These are phyloP conservation scores for Acanthopagrus latus DNA, from an alignment of 2,797 vertebrate genomes.

Conservation along the genomic window DNA sequence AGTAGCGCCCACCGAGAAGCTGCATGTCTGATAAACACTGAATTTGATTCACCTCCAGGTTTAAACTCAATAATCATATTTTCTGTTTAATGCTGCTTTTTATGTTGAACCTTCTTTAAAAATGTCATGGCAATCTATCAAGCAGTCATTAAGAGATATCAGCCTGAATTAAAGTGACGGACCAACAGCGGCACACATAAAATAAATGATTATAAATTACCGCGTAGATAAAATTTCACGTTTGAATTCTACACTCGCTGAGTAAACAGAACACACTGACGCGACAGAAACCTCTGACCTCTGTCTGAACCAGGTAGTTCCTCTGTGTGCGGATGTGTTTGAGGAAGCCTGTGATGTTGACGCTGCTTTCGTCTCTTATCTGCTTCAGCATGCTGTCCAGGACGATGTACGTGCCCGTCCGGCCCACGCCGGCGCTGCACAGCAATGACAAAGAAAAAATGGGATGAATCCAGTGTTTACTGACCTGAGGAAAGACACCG, in stretches of 20 bases:
- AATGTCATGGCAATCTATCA: no score
- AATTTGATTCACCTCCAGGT: no score
- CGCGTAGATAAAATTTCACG: no score
- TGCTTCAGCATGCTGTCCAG: slow-evolving; percentile 98
- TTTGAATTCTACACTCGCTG: no score
- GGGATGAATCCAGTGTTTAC: background rate
- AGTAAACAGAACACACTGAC: background rate
- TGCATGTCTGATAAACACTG: background rate
- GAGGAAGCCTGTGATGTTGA: slow-evolving; percentile 94
- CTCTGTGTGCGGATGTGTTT: slow-evolving; percentile 97
- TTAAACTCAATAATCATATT: background rate
- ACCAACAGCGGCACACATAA: no score
- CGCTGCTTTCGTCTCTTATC: slow-evolving; percentile 89
- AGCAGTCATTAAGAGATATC: no score
- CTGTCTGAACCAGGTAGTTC: slow-evolving; percentile 97
- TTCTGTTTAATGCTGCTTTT: background rate
- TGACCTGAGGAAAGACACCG: background rate
- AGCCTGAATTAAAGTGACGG: no score
- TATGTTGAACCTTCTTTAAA: background rate
- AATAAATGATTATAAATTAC: no score
- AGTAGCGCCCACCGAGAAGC: no score
- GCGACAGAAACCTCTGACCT: slow-evolving; percentile 86
- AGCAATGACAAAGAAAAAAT: background rate
- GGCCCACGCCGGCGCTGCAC: slow-evolving; percentile 94
- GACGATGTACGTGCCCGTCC: slow-evolving; percentile 96